phyloP scores from a whole-genome alignment of 2,888 invertebrate genomes.

The Gerris lacustris region DNA sequence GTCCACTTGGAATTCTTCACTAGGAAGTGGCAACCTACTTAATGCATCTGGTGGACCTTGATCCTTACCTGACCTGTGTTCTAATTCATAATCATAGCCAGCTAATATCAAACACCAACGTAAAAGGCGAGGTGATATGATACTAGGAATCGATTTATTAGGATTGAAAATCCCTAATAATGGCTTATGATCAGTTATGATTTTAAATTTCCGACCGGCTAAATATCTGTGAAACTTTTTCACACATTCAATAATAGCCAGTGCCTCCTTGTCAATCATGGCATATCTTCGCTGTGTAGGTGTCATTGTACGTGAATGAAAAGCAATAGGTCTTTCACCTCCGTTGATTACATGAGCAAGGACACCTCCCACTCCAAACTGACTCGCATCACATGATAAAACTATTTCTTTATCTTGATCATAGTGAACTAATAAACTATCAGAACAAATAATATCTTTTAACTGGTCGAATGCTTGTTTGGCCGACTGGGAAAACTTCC shows the following conservation, averaged over 20 bases:
- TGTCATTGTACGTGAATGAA: constrained; percentile 31
- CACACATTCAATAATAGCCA: constrained; percentile 4
- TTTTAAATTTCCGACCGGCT: constrained; percentile 4
- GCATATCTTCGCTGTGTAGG: constrained; percentile 31
- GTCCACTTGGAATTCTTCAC: too few relatives aligned
- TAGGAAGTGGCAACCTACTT: too few relatives aligned
- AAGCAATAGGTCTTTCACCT: constrained; percentile 28
- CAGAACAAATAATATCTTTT: constrained; percentile 23
- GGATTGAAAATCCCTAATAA: constrained; percentile 24
- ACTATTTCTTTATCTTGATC: constrained; percentile 20
- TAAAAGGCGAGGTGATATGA: constrained; percentile 29
- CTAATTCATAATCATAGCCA: constrained; percentile 27
- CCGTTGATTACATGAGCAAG: constrained; percentile 24
- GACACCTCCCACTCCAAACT: constrained; percentile 31
- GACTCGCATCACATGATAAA: constrained; percentile 27
- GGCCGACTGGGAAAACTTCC: constrained; percentile 10
- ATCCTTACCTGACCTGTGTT: constrained; percentile 20
- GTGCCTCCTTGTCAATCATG: constrained; percentile 7
- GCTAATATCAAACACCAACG: constrained; percentile 28
- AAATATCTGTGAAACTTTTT: constrained; percentile 10
- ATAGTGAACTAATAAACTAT: constrained; percentile 21
- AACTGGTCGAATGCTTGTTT: constrained; percentile 15
- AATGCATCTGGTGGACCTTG: too few relatives aligned
- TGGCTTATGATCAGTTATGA: constrained; percentile 11
- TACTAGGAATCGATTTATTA: constrained; percentile 23